phyloP scores from a whole-genome alignment of 2,797 vertebrate genomes.

The Sebastes dallii region DNA sequence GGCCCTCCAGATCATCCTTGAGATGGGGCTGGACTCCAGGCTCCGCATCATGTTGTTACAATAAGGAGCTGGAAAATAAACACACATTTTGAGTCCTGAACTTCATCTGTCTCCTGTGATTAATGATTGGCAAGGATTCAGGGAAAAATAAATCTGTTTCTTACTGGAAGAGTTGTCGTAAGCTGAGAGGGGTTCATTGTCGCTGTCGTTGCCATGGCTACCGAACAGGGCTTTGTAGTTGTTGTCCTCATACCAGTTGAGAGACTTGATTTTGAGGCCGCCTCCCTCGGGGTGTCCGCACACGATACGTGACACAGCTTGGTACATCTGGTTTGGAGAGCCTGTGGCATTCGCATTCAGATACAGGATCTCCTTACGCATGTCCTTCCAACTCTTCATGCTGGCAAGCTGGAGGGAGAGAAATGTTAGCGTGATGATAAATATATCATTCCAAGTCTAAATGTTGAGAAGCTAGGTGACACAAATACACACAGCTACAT shows the following conservation, averaged over 20 bases:
- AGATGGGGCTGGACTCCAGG: conserved; percentile 94
- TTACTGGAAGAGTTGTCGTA: conserved; percentile 98
- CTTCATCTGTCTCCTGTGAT: neutral
- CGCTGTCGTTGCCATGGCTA: conserved; percentile 87
- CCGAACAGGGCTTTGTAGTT: conserved; percentile 98
- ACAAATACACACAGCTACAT: neutral
- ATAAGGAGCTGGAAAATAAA: conserved; percentile 86
- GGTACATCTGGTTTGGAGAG: conserved; percentile 92
- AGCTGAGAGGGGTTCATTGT: conserved; percentile 79
- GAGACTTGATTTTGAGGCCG: conserved; percentile 97
- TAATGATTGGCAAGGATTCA: neutral
- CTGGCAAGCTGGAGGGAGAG: conserved; percentile 81
- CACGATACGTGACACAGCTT: conserved; percentile 95
- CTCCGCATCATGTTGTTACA: conserved; percentile 95
- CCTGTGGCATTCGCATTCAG: conserved; percentile 86
- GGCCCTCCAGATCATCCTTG: conserved; percentile 97
- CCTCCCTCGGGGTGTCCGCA: conserved; percentile 96
- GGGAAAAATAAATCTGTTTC: neutral
- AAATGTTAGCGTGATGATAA: neutral
- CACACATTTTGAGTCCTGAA: neutral
- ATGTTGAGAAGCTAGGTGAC: neutral
- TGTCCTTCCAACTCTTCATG: conserved; percentile 95
- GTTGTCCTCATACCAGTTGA: conserved; percentile 99
- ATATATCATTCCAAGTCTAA: neutral
- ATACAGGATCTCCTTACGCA: conserved; percentile 94